Base-by-base conservation (phyloP, 2,888 invertebrate genomes). In the Ephialtes manifestator region DNA sequence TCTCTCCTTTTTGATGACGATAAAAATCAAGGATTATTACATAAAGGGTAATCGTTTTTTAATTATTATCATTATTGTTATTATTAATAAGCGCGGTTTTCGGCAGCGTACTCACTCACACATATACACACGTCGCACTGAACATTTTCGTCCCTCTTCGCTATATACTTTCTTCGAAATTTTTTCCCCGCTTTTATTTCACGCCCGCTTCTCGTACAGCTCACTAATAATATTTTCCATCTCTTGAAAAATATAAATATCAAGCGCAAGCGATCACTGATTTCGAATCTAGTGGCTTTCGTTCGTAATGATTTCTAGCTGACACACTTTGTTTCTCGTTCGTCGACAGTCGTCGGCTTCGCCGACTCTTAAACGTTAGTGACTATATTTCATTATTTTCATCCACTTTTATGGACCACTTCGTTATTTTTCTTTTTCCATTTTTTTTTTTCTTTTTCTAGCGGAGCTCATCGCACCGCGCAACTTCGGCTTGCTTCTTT, bases 11-110 rank as follows among this genome's bases (percentile, higher is more conserved):
- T 84, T 85, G 53, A 89, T 89, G 89, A 91, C 89, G 91, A 92
- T 91, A 91, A 90, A 92, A 92, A 92, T 88, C 88, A 91, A 91
- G 86, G 87, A 89, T 91, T 90, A 89, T 90, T 92, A 91, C 90
- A 88, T 89, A 90, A 90, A 90, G 88, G 80, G 87, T 90, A 87
- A 91, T 92, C 72, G 80, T 84, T 76, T 79, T 63, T 78, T 83
- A 79, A 63, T 72, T 80, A 70, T 76, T 83, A 43, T 70, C 76
- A 53, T 35, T 81, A 71, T 78, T 10, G 90, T 91, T 90, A 92
- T 93, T 90, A 88, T 92, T 93, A 92, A 88, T 92, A 93, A 93
- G 92, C 93, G 90, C 92, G 91, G 89, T 91, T 91, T 88, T 89
- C 89, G 90, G 90, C 88, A 89, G 87, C 89, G 88, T 88, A 88